Base-by-base conservation (phyloP, 2,797 vertebrate genomes). In the Melanotaenia maccullochi region DNA sequence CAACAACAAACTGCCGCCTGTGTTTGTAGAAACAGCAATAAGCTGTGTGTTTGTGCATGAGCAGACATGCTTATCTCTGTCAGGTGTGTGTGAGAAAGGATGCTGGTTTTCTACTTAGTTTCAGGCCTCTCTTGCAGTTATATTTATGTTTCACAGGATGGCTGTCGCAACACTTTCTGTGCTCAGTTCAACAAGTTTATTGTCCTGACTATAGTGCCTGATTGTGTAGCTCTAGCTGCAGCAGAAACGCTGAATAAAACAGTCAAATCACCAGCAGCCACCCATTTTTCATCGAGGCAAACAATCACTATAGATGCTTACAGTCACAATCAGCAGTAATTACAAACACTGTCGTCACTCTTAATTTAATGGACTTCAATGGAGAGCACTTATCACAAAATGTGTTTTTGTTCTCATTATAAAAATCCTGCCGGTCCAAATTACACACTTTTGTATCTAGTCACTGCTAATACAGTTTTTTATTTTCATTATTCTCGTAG, bases 11-110 rank as follows among this genome's bases (percentile, higher is more conserved):
- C 73, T 25, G 60, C 35, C 0, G 69, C 42, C 33, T 28, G 77
- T 66, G 68, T 87, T 83, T 75, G 75, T 63, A 47, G 66, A 60
- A 85, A 68, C 78, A 44, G 56, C 65, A 59, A 28, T 82, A 73
- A 80, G 67, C 71, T 65, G 0, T 3, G 14, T 71, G 69, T 72
- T 42, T 57, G 81, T 65, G 76, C 67, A 30, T 35, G 68, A 62
- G 58, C 63, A 58, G 30, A 22, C 67, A 13, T 32, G 60, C 60
- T 77, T 78, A 76, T 74, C 66, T 76, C 33, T 36, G 49, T 51
- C 42, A 62, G 70, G 82, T 76, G 66, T 56, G 65, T 54, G n/a
- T 60, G 60, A 56, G 62, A 49, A 30, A 28, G 55, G 51, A 22
- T 56, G 61, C 32, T 33, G 32, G 61, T 38, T 36, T 30, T 3